Base-by-base conservation (phyloP, 2,113 vertebrate species). In the Pithys albifrons region DNA sequence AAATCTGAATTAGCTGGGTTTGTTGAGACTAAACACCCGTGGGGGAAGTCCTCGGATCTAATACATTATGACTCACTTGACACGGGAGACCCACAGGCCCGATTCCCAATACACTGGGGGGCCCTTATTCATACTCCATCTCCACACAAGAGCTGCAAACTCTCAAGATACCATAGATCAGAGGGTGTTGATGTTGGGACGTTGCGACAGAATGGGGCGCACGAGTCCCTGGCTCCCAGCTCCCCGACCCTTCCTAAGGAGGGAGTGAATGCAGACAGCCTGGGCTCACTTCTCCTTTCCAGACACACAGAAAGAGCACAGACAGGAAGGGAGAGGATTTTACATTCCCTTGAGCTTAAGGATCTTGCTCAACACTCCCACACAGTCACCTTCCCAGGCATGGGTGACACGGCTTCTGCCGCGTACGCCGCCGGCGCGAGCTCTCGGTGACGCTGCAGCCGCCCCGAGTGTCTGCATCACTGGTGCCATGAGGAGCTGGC, bases 1-100 rank as follows among this genome's bases (percentile, higher is more conserved):
- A 98, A 97, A 96, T 97, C 93, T 93, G 97, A 98, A 98, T 98
- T 96, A 98, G 97, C 96, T 94, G 96, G 95, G 97, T 97, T 98
- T 97, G 97, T 97, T 89, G 97, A 97, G 98, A 97, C 94, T 79
- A 96, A 97, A 97, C 97, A 96, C 97, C 98, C 98, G 89, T 95
- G 97, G 97, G 97, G 97, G 85, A 94, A 96, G 77, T 91, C 82
- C 96, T 97, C 88, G 28, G 64, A 96, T 97, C 96, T 98, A 96
- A 97, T 96, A 84, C 69, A 96, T 97, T 97, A 97, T 93, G 97
- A 97, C 95, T 98, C 96, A 77, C 93, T 94, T 92, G 97, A 97
- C 45, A 89, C 51, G 49, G 95, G 96, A 94, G 95, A 94, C 82
- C 94, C 93, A 93, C 84, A 94, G 97, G 97, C 96, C 95, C 46